Evolutionary conservation across 2,888 invertebrate genomes (phyloP).

Genomic region (Sphinx pinastri): DNA sequence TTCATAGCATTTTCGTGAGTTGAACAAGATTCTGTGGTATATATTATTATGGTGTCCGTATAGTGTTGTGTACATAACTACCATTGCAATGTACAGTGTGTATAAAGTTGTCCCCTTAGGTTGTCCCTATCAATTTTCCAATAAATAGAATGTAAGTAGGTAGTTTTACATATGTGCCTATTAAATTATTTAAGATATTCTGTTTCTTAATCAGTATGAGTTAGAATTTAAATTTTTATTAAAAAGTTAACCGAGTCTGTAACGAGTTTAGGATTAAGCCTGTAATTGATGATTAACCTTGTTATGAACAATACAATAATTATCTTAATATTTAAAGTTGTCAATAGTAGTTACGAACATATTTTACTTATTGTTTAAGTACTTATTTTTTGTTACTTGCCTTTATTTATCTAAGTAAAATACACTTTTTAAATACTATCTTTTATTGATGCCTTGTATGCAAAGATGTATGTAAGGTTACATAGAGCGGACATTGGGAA

Average conservation of each 20-base stretch:
- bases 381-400: constrained; percentile 36
- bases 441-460: neutral
- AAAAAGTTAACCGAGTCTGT: neutral
- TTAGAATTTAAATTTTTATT: constrained; percentile 8
- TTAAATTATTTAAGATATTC: constrained; percentile 24
- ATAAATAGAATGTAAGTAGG: constrained; percentile 17
- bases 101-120: constrained; percentile 20
- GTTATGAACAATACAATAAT: constrained; percentile 31
- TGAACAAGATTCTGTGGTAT: neutral
- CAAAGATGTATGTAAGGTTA: too few relatives aligned
- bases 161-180: constrained; percentile 26
- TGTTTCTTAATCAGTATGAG: neutral
- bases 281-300: constrained; percentile 26
- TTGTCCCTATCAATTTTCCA: neutral
- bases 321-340: constrained; percentile 19
- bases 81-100: neutral
- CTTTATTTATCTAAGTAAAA: constrained; percentile 32
- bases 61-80: neutral
- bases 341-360: constrained; percentile 15
- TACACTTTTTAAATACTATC: constrained; percentile 27
- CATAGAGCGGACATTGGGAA: too few relatives aligned
- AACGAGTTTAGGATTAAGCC: constrained; percentile 18
- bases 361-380: constrained; percentile 26
- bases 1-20: neutral
- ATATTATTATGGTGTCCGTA: neutral